Conservation (phyloP, 1,140 invertebrate species). For the Galendromus occidentalis region DNA sequence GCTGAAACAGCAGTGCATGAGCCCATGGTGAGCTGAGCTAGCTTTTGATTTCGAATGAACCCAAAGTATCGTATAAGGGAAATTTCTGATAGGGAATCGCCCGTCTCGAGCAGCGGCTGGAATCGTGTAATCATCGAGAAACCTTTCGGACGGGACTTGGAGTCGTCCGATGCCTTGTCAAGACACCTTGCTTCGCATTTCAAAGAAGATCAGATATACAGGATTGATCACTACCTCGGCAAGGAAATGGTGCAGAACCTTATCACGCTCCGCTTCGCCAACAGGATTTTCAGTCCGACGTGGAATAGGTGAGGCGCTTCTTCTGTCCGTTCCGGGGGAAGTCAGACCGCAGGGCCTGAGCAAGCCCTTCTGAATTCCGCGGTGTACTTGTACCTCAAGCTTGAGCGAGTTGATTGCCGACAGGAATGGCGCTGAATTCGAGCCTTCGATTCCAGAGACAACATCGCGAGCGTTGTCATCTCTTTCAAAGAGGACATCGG, state of each 20-base stretch:
- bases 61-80: not conserved
- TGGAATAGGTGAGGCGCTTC: slow-evolving; percentile 37
- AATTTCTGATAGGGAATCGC: not conserved
- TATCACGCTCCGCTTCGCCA: slow-evolving; percentile 30
- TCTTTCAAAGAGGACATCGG: slow-evolving; percentile 39
- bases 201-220: slow-evolving; percentile 35
- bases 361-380: too few relatives aligned
- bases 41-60: not conserved
- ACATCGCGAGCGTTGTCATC: slow-evolving; percentile 69
- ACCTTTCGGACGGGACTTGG: slow-evolving; percentile 36
- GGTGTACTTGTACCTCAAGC: too few relatives aligned
- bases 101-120: slow-evolving; percentile 27
- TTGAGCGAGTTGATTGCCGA: too few relatives aligned
- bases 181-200: slow-evolving; percentile 32
- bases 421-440: too few relatives aligned
- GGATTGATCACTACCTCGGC: slow-evolving; percentile 38
- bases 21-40: slow-evolving; percentile 25
- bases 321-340: slow-evolving; percentile 36
- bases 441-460: slow-evolving; percentile 45
- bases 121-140: slow-evolving; percentile 36
- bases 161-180: slow-evolving; percentile 31
- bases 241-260: slow-evolving; percentile 42
- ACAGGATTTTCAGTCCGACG: slow-evolving; percentile 15
- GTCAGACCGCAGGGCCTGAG: slow-evolving; percentile 46
- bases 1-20: slow-evolving; percentile 31